These are phyloP conservation scores for Cydia fagiglandana DNA, from an alignment of 1,140 invertebrate species.

Conservation along the genomic window DNA sequence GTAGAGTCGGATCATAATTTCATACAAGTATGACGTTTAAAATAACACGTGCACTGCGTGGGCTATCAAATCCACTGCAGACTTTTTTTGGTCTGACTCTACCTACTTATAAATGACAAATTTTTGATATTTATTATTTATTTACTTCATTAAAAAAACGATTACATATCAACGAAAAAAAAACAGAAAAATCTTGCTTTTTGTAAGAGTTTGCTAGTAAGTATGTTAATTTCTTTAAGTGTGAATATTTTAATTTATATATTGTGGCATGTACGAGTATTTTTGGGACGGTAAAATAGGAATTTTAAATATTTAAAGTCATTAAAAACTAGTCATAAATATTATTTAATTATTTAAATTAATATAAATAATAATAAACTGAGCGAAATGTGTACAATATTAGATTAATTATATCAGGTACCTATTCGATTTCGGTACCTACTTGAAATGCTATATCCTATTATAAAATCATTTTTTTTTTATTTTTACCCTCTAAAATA, in stretches of 20 bases:
- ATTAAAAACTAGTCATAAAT: conserved; percentile 41
- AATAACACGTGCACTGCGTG: no score
- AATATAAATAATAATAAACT: not conserved
- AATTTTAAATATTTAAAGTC: not conserved
- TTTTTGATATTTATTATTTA: not conserved
- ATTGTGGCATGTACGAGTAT: not conserved
- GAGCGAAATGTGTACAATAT: not conserved
- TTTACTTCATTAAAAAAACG: not conserved
- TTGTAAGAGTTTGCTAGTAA: conserved; percentile 2
- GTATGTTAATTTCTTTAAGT: not conserved
- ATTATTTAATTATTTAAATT: not conserved
- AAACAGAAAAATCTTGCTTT: not conserved
- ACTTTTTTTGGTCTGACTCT: no score
- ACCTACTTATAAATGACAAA: not conserved
- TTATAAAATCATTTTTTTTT: not conserved
- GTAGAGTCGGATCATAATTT: no score
- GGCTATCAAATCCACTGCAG: no score
- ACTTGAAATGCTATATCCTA: not conserved
- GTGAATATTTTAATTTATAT: not conserved
- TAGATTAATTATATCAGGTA: not conserved
- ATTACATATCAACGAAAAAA: not conserved
- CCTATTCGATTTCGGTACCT: no score
- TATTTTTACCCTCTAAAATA: not conserved
- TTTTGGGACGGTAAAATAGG: not conserved
- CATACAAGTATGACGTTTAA: no score